These are phyloP conservation scores for Dolomedes plantarius DNA, from an alignment of 2,888 invertebrate species.

Conservation along the genomic window DNA sequence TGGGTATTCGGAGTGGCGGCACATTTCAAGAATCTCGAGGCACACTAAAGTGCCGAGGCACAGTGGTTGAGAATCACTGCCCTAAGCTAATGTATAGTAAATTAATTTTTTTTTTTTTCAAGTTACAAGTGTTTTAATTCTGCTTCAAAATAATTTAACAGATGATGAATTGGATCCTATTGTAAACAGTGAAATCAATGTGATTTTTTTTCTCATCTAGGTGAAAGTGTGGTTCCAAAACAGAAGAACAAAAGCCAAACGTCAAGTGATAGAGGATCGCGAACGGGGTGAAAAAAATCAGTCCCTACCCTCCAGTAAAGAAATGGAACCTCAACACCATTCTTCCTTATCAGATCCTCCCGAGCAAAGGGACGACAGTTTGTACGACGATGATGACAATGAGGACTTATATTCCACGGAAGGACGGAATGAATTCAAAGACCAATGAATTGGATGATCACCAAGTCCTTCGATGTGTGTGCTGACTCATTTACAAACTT, in stretches of 20 bases:
- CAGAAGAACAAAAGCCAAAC: neutral
- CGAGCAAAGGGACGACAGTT: slow-evolving; percentile 17
- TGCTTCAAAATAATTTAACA: too few relatives aligned
- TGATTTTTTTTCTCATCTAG: neutral
- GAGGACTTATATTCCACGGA: neutral
- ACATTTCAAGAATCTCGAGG: too few relatives aligned
- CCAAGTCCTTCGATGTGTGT: too few relatives aligned
- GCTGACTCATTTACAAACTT: too few relatives aligned
- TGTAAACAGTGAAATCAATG: too few relatives aligned
- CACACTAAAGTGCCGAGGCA: too few relatives aligned
- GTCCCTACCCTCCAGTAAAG: slow-evolving; percentile 14
- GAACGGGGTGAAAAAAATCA: slow-evolving; percentile 43
- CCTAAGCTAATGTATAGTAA: too few relatives aligned
- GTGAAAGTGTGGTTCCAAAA: slow-evolving; percentile 25
- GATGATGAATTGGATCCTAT: too few relatives aligned
- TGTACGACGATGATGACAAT: slow-evolving; percentile 38
- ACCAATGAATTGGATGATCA: neutral
- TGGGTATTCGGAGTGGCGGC: too few relatives aligned
- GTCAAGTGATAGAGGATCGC: slow-evolving; percentile 2
- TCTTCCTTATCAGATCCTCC: slow-evolving; percentile 13
- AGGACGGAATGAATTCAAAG: neutral
- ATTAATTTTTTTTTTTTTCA: too few relatives aligned
- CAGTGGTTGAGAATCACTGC: too few relatives aligned
- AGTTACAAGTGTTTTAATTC: too few relatives aligned
- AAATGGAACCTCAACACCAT: neutral